These are phyloP conservation scores for Astatotilapia flaviijosephi DNA, from an alignment of 2,113 vertebrate genomes.

Conservation along the genomic window DNA sequence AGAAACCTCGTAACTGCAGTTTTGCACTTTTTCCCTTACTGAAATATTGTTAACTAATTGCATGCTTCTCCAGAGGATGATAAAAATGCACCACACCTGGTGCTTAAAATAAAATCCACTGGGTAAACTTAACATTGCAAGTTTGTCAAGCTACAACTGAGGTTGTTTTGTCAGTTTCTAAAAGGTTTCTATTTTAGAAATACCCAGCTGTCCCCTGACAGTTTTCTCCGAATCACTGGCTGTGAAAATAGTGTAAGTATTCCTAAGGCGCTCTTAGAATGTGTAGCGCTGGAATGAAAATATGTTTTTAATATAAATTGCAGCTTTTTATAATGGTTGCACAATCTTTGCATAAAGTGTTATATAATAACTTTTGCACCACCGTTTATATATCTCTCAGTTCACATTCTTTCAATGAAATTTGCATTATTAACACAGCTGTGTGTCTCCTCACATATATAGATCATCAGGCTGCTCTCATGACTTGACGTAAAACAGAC, in stretches of 20 bases:
- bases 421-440: neutral
- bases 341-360: neutral
- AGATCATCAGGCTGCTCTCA: constrained; percentile 6
- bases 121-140: neutral
- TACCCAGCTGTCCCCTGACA: neutral
- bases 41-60: constrained; percentile 36
- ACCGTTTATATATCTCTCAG: neutral
- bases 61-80: neutral
- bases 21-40: neutral
- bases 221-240: neutral
- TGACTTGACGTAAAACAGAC: constrained; percentile 23
- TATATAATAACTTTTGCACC: neutral
- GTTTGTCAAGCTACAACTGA: neutral
- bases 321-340: neutral
- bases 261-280: neutral
- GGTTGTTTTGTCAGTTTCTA: neutral
- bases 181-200: neutral
- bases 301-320: neutral
- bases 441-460: constrained; percentile 18
- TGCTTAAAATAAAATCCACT: constrained; percentile 9
- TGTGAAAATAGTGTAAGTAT: neutral
- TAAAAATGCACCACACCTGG: neutral
- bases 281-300: neutral
- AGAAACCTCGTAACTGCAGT: neutral
- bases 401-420: constrained; percentile 5